Conservation (phyloP, 2,113 vertebrate genomes). For the Pan troglodytes region NHGRI_mPanTro3-v2.1_pri NC_072403.2:160614501-160615000, state of each 20-base stretch:
- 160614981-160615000: not conserved
- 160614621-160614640: not conserved
- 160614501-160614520: not conserved
- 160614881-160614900: not conserved
- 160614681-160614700: not conserved
- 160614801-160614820: not conserved
- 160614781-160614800: not conserved
- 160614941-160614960: not conserved
- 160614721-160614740: not conserved
- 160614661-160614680: not conserved
- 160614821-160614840: not conserved
- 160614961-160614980: not conserved
- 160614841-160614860: not conserved
- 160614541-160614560: not conserved
- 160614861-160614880: not conserved
- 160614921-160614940: not conserved
- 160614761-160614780: not conserved
- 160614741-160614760: not conserved
- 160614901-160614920: not conserved
- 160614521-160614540: not conserved
- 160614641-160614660: not conserved
- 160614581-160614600: not conserved
- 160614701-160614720: not conserved
- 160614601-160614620: not conserved
- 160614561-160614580: not conserved